These are phyloP conservation scores for Eurosta solidaginis DNA, from an alignment of 1,140 invertebrate genomes.

Conservation along the genomic window DNA sequence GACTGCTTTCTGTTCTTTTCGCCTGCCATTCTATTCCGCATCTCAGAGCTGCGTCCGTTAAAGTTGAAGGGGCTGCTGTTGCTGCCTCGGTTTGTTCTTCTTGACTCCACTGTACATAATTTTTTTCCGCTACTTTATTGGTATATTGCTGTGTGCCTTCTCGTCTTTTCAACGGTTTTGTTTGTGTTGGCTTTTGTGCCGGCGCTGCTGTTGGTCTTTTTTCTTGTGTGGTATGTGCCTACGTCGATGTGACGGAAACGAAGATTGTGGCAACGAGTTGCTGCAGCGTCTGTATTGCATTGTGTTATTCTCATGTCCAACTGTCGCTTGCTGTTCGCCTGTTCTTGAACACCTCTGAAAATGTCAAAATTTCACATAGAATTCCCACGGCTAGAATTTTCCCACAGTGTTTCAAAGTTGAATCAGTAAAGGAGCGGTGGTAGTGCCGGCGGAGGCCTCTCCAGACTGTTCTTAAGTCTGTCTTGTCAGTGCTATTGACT, in stretches of 20 bases:
- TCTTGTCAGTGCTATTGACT: background rate
- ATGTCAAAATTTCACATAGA: conserved; percentile 56
- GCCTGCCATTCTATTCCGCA: background rate
- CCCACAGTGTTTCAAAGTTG: conserved; percentile 44
- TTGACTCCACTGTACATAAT: no score
- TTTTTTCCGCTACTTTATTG: no score
- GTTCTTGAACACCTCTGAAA: conserved; percentile 55
- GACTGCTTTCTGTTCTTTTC: background rate
- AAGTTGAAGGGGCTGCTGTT: background rate
- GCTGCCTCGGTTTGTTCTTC: background rate
- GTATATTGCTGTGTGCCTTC: background rate
- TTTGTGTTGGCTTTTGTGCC: background rate
- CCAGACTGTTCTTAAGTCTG: background rate
- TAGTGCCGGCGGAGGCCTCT: background rate
- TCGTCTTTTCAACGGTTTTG: no score
- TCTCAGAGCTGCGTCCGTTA: background rate
- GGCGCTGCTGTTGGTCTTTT: background rate
- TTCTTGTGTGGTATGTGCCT: background rate
- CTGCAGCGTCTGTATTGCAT: background rate
- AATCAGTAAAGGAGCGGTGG: background rate
- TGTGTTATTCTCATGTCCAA: conserved; percentile 37
- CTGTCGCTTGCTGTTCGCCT: conserved; percentile 50
- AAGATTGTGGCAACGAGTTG: background rate
- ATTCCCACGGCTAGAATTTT: conserved; percentile 60
- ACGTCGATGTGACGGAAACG: background rate